Base-by-base conservation (phyloP, 2,888 invertebrate genomes). In the Callosobruchus maculatus region DNA sequence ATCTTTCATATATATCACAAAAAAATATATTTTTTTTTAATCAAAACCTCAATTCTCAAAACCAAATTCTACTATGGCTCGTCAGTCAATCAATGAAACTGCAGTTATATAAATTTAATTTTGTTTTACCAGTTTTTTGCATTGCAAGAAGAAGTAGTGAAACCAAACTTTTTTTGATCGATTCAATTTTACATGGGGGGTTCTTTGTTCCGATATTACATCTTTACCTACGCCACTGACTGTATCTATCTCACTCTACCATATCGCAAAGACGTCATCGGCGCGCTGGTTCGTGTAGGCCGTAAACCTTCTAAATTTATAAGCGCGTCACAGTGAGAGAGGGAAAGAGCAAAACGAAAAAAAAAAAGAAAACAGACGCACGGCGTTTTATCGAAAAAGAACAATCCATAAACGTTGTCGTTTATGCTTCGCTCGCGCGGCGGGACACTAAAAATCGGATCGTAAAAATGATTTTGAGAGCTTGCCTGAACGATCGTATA, bases 241-340 rank as follows among this genome's bases (percentile, higher is more conserved):
- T 49, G 13, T 49, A 1, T 49, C 49, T 13, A 49, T 49, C 49
- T 49, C 49, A 49, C 18, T 49, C 49, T 13, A 7, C 49, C 49
- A 49, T 49, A 49, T 49, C 3, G 7, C 49, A 49, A 49, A 49
- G 49, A 49, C 49, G 49, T 49, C 49, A 49, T 49, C 49, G 49
- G 49, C 49, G 49, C 13, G 49, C 49, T 49, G 3, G 49, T 49
- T 49, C 49, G 49, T 49, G 49, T 49, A 67, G 67, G 26, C 30
- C 71, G 67, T 71, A 71, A 71, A 71, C 49, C 70, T 72, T 69
- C 49, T 72, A 72, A 73, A 73, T 73, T 70, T 70, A 73, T 73
- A 70, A 67, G 67, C 30, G 26, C 72, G 66, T 70, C 72, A 66
- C 49, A 49, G 49, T 49, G 49, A 49, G 49, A 49, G 49, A 49